Evolutionary conservation across 2,888 invertebrate species (phyloP), one percentile per base, ranked within the genome.

Genomic region (Fragum fragum): DNA sequence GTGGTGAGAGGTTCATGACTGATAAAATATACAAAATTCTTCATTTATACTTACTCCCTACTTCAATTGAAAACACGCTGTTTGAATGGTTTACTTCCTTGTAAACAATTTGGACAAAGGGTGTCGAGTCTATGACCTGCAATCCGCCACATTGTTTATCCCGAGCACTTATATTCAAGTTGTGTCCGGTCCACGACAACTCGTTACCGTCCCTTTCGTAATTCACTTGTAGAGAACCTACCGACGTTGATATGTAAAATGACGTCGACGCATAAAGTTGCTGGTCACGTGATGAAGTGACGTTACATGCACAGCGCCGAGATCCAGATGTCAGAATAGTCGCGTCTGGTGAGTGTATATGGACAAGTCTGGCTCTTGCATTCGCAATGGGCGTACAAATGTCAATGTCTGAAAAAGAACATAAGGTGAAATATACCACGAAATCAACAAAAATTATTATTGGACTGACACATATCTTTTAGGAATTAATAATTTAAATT

Each of bases 331-430:
- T 18, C 21, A 6, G 14, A 0, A 21, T 14, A 16, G 66, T 42
- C 23, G 21, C n/a, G 39, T 39, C 39, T 1, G 66, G 42, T 21
- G 16, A 36, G 66, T 66, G 29, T 36, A 66, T 39, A 36, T 66
- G 66, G 18, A 66, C 42, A 21, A 42, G 21, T 26, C 66, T 32
- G 7, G 66, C 66, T 11, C 66, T 66, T 7, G 23, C 2, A 21
- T 66, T 36, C 0, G 26, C 9, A 16, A 42, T 23, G 0, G 39
- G 42, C 23, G 16, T 21, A 21, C 66, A 66, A 14, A 66, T 23
- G 21, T 42, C 66, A 11, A 66, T 23, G 21, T 66, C 66, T 66
- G 66, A 66, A 26, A 42, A 32, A 16, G 18, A 18, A 18, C 32
- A 36, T 36, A 36, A 6, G 32, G 9, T 36, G 3, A 36, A 36